Evolutionary conservation across 53 echinoderm and acorn worm genomes (phyloP).

Genomic region (Zoroaster sp.): DNA sequence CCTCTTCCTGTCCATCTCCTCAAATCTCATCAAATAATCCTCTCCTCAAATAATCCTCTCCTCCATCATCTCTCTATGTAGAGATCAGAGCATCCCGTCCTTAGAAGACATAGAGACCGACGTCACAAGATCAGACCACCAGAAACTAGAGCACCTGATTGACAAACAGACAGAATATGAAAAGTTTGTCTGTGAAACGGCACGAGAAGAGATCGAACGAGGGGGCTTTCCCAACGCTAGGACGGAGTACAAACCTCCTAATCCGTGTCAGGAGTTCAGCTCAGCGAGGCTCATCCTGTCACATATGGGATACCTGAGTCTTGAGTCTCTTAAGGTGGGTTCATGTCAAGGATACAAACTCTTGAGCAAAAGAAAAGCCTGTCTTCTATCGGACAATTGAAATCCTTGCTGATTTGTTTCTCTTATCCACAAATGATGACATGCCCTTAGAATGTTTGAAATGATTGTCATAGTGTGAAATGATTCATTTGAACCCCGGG

Average conservation of each 20-base stretch:
- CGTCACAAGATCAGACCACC: slow-evolving; percentile 63
- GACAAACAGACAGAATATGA: slow-evolving; percentile 90
- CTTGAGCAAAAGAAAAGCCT: no score
- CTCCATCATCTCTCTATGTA: no score
- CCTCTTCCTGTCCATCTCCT: no score
- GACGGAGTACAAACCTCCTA: slow-evolving; percentile 88
- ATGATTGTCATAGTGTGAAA: no score
- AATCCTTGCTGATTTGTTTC: no score
- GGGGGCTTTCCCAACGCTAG: slow-evolving; percentile 88
- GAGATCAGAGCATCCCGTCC: slow-evolving; percentile 90
- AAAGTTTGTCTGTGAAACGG: slow-evolving; percentile 72
- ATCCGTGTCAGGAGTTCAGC: slow-evolving; percentile 79
- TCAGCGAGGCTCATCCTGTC: slow-evolving; percentile 85
- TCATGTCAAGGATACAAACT: neutral
- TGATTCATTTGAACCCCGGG: no score
- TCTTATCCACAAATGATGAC: no score
- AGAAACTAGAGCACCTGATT: slow-evolving; percentile 62
- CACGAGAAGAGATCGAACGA: slow-evolving; percentile 69
- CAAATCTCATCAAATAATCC: no score
- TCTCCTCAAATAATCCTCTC: no score
- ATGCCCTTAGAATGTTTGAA: no score
- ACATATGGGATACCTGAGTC: slow-evolving; percentile 83
- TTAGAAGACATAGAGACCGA: slow-evolving; percentile 86
- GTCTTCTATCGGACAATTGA: no score
- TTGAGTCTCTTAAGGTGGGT: slow-evolving; percentile 85